Base-by-base conservation (phyloP, 1,140 invertebrate species). In the Idris sp. region DNA sequence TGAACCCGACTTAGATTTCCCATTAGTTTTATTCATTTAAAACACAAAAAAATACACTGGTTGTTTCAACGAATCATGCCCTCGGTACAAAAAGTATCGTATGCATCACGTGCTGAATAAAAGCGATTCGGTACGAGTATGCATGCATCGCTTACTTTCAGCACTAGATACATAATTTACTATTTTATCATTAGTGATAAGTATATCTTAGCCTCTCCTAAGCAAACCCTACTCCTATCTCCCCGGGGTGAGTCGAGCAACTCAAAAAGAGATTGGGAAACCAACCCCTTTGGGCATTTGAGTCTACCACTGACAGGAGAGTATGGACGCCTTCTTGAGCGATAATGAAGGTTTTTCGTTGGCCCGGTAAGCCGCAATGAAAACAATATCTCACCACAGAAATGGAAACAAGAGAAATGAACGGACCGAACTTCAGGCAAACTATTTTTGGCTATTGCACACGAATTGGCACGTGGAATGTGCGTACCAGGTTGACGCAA, bases 401-500 rank as follows among this genome's bases (percentile, higher is more conserved):
- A 68, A 58, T 30, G 1, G 26, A 1, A 56, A 38, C 1, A 15
- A 44, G 28, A 59, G 38, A 59, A 4, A 16, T 14, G 59, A 26
- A 15, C 46, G 44, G 53, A 69, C 62, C 51, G 65, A 1, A 59
- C 19, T 19, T 36, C 46, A 14, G 43, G 30, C 28, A 59, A 53
- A 5, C 3, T 0, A 18, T 35, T 22, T 67, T 67, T 69, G 53
- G 65, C 31, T 53, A 46, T 61, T 38, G 14, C 8, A 40, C 25
- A 9, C 65, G 46, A 30, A 53, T 43, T 22, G 54, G 54, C 38
- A 69, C 54, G 10, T 69, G 54, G 43, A 69, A 51, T 22, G 46
- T 61, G 13, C 53, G 64, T 30, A 58, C 36, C 1, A 69, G 35
- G 15, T 28, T 69, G 54, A 46, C 44, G 14, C 46, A 69, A 8